These are phyloP conservation scores for Alsophila aescularia DNA, from an alignment of 2,888 invertebrate genomes.

Conservation along the genomic window DNA sequence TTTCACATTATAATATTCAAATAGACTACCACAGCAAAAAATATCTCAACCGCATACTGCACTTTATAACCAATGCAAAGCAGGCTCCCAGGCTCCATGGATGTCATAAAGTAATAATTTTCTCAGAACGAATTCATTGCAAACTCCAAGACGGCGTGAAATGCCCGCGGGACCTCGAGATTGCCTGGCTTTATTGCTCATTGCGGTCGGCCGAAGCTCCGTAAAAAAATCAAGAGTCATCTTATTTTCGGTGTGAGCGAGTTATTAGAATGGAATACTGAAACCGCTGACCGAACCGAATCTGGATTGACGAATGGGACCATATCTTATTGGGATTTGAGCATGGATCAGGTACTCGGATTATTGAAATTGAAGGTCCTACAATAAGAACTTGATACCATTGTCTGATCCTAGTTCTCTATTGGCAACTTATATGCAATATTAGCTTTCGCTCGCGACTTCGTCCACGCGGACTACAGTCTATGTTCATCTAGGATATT, in stretches of 20 bases:
- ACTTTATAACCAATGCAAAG: slow-evolving; percentile 26
- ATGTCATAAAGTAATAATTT: slow-evolving; percentile 45
- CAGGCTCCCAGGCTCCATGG: slow-evolving; percentile 22
- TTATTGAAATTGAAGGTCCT: no score
- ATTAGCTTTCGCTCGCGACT: no score
- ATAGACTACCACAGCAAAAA: background rate
- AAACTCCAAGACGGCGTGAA: slow-evolving; percentile 46
- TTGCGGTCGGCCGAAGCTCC: slow-evolving; percentile 40
- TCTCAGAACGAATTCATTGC: slow-evolving; percentile 51
- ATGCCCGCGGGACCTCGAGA: slow-evolving; percentile 39
- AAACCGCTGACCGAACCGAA: background rate
- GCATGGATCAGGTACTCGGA: background rate
- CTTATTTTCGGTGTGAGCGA: slow-evolving; percentile 38
- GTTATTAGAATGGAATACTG: slow-evolving; percentile 28
- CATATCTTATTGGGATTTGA: background rate
- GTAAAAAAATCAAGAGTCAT: slow-evolving; percentile 44
- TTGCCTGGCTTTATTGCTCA: slow-evolving; percentile 48
- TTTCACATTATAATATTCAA: background rate
- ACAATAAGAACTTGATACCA: no score
- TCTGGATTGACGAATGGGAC: background rate
- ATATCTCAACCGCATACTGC: slow-evolving; percentile 1
- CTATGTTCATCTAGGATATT: no score
- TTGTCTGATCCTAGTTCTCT: no score
- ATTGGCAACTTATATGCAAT: no score
- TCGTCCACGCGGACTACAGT: no score